Evolutionary conservation across 2,888 invertebrate genomes (phyloP), one percentile per base, ranked within the genome.

Genomic region (Oxycera nigricornis): DNA sequence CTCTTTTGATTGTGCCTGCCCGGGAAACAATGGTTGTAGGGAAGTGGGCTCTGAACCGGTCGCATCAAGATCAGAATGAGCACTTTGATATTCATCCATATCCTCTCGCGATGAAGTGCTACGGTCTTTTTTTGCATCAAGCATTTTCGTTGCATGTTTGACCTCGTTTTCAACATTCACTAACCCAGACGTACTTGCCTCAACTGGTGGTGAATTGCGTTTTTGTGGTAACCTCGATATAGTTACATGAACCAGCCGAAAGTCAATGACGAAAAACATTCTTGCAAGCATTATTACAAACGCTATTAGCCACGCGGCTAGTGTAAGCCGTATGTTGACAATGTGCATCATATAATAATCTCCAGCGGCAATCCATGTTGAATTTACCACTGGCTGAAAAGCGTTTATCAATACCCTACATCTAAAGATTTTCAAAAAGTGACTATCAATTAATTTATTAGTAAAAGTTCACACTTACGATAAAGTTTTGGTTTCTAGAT

Each of bases 371-470:
- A 62, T 9, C 9, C 7, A 41, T 30, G 28, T 22, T 9, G 4
- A 26, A 26, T 14, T 28, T 20, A 24, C 7, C 2, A 78, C 46
- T 3, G 83, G 83, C 1, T 82, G 81, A 61, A 83, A 70, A 41
- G 82, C 75, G 3, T 82, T 78, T n/a, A 83, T 81, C 41, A 82
- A 82, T 77, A 81, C 80, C 2, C 81, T 82, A 50, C 83, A 83
- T 59, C 83, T 83, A 74, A 7, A 26, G 31, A 2, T 2, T n/a
- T n/a, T n/a, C n/a, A n/a, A 68, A 68, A 39, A n/a, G 7, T 28
- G n/a, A 4, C 11, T 68, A 7, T 28, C n/a, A 55, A 35, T 7
- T 26, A 28, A 61, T 17, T 72, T 59, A 24, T 30, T 31, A n/a
- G 7, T 50, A 22, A 65, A 65, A 31, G 24, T 20, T 68, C 28